phyloP scores from a whole-genome alignment of 2,888 invertebrate genomes.

The Diadegma fenestrale region DNA sequence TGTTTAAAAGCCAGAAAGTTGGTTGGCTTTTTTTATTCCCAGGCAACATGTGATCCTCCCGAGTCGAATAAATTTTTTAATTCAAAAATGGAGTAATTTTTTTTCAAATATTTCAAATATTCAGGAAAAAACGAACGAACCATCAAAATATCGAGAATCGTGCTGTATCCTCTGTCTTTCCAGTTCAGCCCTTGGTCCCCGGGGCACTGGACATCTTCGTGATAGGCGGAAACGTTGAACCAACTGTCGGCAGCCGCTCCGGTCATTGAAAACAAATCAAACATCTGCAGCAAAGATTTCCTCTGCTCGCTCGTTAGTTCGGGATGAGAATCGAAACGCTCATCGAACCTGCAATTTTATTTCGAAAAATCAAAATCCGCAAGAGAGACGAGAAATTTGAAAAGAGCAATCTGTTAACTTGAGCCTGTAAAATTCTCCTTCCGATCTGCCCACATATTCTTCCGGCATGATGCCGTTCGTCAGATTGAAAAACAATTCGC shows the following conservation, averaged over 20 bases:
- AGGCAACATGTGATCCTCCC: too few relatives aligned
- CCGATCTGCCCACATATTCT: slow-evolving; percentile 40
- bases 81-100: too few relatives aligned
- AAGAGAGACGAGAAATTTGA: not conserved
- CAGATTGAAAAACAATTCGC: slow-evolving; percentile 19
- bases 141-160: slow-evolving; percentile 79
- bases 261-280: slow-evolving; percentile 63
- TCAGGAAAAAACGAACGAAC: too few relatives aligned
- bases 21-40: too few relatives aligned
- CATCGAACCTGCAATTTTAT: slow-evolving; percentile 61
- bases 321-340: slow-evolving; percentile 67
- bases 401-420: slow-evolving; percentile 47
- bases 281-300: slow-evolving; percentile 46
- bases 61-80: too few relatives aligned
- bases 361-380: not conserved
- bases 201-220: slow-evolving; percentile 47
- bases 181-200: slow-evolving; percentile 77
- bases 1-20: too few relatives aligned
- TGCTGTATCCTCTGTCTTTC: slow-evolving; percentile 77
- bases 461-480: not conserved
- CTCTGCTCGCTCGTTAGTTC: slow-evolving; percentile 56
- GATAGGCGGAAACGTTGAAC: slow-evolving; percentile 60
- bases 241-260: slow-evolving; percentile 66
- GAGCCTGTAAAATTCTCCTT: slow-evolving; percentile 61
- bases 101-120: too few relatives aligned